Evolutionary conservation across 2,113 vertebrate species (phyloP), one percentile per base, ranked within the genome.

Genomic region (Helogale parvula): DNA sequence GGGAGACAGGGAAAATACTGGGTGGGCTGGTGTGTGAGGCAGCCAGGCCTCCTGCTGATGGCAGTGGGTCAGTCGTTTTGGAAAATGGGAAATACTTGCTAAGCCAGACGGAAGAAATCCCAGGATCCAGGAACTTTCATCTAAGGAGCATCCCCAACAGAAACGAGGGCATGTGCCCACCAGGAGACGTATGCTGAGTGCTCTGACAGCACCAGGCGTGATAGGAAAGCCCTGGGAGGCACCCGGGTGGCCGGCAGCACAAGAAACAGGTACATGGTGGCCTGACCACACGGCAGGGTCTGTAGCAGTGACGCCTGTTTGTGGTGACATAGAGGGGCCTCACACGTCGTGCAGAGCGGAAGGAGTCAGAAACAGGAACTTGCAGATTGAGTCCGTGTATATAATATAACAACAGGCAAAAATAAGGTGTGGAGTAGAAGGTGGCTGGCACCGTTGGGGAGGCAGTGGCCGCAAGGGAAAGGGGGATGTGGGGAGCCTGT

Each of bases 41-140:
- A 85, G 77, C 94, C 29, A n/a, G 81, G 14, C 5, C 57, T 83
- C 31, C 27, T 5, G 63, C 65, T 66, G 65, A 25, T 29, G 93
- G 92, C 57, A n/a, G 85, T 41, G 93, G 93, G 93, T 91, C n/a
- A 16, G 57, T 50, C 13, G 8, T 66, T 54, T 52, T 35, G 90
- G 65, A 71, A 80, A 81, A 74, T 69, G 65, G 96, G 92, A 71
- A 71, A 77, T 82, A 27, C 65, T 93, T 81, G 72, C 87, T 38
- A n/a, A 27, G 41, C 66, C 7, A 41, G 80, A 17, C 66, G 54
- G 23, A 66, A 33, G 72, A 25, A 41, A 33, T 23, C 50, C 90
- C 2, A 11, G 50, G 83, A 65, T 23, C 41, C 3, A 7, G 60
- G 33, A 1, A 1, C 41, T 41, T 79, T 57, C 15, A 66, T 89